Conservation (phyloP, 2,797 vertebrate species). For the Sebastiscus tertius region DNA sequence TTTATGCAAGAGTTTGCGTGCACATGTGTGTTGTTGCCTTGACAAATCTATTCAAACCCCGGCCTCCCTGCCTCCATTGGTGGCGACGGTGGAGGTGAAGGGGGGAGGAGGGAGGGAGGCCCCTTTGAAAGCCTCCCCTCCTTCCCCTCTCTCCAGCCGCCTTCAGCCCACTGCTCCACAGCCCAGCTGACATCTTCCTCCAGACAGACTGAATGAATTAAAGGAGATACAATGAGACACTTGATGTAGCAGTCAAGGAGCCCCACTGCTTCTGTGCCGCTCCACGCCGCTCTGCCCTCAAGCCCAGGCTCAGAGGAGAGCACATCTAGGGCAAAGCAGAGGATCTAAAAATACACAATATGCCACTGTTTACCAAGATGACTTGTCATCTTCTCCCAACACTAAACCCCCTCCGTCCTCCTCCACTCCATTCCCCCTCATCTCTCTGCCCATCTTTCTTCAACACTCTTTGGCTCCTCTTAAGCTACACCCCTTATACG, state of each 20-base stretch:
- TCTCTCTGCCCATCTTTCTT: constrained; percentile 44
- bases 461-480: constrained; percentile 39
- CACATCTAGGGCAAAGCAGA: constrained; percentile 87
- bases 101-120: constrained; percentile 68
- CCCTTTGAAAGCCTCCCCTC: constrained; percentile 91
- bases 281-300: constrained; percentile 60
- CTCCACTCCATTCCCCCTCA: constrained; percentile 14
- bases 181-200: constrained; percentile 99
- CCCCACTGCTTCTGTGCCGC: constrained; percentile 84
- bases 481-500: constrained; percentile 32
- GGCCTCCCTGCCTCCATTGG: constrained; percentile 91
- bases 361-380: constrained; percentile 88
- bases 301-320: constrained; percentile 88
- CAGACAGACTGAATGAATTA: constrained; percentile 97
- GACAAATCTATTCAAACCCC: constrained; percentile 97
- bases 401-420: constrained; percentile 7
- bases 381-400: constrained; percentile 74
- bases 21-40: constrained; percentile 88
- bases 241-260: constrained; percentile 98
- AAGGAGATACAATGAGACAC: constrained; percentile 97
- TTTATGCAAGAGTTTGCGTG: constrained; percentile 67
- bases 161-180: constrained; percentile 82
- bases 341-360: constrained; percentile 91
- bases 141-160: constrained; percentile 78
- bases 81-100: constrained; percentile 80